phyloP scores from a whole-genome alignment of 2,113 vertebrate species.

The Paralichthys olivaceus region DNA sequence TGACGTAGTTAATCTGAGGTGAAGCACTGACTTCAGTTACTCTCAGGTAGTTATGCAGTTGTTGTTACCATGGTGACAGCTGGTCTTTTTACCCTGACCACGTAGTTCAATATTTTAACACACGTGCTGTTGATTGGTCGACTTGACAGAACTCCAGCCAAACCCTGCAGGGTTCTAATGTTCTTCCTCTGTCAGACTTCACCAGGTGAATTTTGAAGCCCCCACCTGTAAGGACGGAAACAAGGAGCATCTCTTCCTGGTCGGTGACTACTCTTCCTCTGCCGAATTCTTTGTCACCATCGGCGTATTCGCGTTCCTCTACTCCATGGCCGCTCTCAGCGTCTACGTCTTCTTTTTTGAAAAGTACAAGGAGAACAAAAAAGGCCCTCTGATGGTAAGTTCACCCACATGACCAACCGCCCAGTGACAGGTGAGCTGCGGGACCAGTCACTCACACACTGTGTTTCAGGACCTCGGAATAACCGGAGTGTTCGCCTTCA shows the following conservation, averaged over 20 bases:
- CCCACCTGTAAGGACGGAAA: slow-evolving; percentile 79
- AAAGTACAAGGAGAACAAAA: slow-evolving; percentile 92
- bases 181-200: slow-evolving; percentile 80
- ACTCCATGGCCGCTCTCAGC: slow-evolving; percentile 84
- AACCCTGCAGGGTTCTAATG: background rate
- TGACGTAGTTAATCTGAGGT: no score
- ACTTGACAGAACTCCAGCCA: no score
- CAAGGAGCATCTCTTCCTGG: slow-evolving; percentile 81
- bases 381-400: slow-evolving; percentile 89
- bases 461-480: slow-evolving; percentile 85
- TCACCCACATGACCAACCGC: fast-evolving
- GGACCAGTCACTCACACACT: background rate
- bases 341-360: slow-evolving; percentile 88
- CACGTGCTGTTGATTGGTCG: background rate
- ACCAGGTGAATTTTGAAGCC: slow-evolving; percentile 88
- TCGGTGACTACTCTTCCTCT: slow-evolving; percentile 90
- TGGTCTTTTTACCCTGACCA: background rate
- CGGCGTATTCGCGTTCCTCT: slow-evolving; percentile 89
- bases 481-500: slow-evolving; percentile 88
- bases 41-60: background rate
- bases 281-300: slow-evolving; percentile 93
- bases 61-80: background rate
- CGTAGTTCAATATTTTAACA: no score
- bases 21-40: background rate
- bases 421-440: background rate